Conservation (phyloP, 2,888 invertebrate species). For the Scaptomyza reducta region DNA sequence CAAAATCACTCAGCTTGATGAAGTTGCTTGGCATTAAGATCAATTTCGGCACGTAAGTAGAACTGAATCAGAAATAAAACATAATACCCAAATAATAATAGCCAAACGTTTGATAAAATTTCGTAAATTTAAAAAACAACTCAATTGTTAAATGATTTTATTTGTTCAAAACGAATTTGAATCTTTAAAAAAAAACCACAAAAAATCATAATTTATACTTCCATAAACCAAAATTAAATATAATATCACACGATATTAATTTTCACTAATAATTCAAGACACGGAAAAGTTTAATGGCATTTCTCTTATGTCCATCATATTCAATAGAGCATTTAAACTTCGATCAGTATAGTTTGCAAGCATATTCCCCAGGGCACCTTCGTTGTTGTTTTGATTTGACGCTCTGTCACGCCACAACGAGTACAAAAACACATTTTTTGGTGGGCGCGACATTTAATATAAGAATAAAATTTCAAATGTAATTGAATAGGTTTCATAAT, state of each 20-base stretch:
- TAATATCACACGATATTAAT: no score
- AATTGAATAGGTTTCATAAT: constrained; percentile 27
- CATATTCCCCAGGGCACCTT: background rate
- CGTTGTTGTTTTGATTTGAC: constrained; percentile 28
- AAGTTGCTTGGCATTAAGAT: background rate
- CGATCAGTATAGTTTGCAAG: background rate
- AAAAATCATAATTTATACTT: no score
- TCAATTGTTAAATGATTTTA: no score
- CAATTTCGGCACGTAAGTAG: background rate
- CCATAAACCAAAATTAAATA: no score
- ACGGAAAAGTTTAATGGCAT: no score
- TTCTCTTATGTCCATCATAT: background rate
- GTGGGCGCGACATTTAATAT: constrained; percentile 17
- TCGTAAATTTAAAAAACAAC: no score
- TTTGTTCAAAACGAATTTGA: no score
- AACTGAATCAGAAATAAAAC: no score
- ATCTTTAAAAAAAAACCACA: no score
- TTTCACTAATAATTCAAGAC: no score
- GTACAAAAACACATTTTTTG: background rate
- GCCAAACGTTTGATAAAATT: no score
- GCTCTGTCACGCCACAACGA: constrained; percentile 39
- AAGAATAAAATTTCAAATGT: constrained; percentile 23
- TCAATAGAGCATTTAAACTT: constrained; percentile 20
- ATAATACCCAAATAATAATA: no score
- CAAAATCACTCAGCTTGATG: constrained; percentile 7